Percentiles rank a stretch among this genome's conserved stretches.
Evolutionary conservation across 2,888 invertebrate species (phyloP).

Genomic region (Bellardia bayeri): DNA sequence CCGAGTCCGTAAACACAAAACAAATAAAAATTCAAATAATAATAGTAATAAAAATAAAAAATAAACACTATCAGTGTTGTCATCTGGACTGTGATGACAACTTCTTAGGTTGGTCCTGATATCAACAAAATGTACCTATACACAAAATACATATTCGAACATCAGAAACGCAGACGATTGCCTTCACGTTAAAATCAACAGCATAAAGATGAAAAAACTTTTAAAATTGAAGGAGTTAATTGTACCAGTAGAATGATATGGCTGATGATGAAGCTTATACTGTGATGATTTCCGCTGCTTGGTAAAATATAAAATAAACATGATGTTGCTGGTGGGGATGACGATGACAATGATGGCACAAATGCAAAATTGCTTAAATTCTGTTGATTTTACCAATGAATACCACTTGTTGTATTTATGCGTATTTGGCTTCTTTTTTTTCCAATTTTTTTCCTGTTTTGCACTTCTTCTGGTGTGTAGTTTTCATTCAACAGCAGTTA

Average conservation of each 20-base stretch:
- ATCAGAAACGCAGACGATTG: slow-evolving; percentile 53
- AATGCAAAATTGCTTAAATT: slow-evolving; percentile 57
- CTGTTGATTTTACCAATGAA: slow-evolving; percentile 59
- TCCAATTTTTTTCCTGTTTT: neutral
- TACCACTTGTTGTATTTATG: slow-evolving; percentile 63
- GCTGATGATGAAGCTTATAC: slow-evolving; percentile 49
- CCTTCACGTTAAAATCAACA: slow-evolving; percentile 56
- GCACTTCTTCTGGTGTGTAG: neutral
- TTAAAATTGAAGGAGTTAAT: slow-evolving; percentile 59
- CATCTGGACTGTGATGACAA: slow-evolving; percentile 74
- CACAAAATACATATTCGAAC: slow-evolving; percentile 15
- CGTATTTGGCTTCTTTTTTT: slow-evolving; percentile 41
- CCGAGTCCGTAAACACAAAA: slow-evolving; percentile 24
- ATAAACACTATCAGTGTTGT: slow-evolving; percentile 73
- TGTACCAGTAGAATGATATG: slow-evolving; percentile 17
- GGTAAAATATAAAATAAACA: slow-evolving; percentile 22
- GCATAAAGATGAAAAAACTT: slow-evolving; percentile 12
- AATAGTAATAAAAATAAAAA: slow-evolving; percentile 33
- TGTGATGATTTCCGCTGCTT: slow-evolving; percentile 47
- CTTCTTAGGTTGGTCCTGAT: slow-evolving; percentile 71
- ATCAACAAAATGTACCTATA: slow-evolving; percentile 36
- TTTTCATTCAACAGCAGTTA: slow-evolving; percentile 10
- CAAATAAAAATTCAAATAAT: slow-evolving; percentile 51
- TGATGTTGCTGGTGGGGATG: slow-evolving; percentile 28
- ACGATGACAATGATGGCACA: slow-evolving; percentile 44